Percentiles rank a stretch among this genome's conserved stretches.
These are phyloP conservation scores for Eptesicus fuscus DNA, from an alignment of 2,113 vertebrate genomes.

Conservation along the genomic window DNA sequence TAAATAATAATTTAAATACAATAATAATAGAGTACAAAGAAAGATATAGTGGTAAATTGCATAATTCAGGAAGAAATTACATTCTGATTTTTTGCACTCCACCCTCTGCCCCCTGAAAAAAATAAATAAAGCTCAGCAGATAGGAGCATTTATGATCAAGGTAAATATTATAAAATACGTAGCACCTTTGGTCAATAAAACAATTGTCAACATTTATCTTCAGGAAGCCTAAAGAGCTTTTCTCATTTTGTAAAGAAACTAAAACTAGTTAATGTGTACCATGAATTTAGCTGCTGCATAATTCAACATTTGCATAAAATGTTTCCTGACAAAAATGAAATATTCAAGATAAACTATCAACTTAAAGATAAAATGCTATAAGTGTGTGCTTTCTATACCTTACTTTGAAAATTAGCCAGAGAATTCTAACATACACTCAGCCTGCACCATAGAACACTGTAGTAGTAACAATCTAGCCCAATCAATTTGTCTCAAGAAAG, in stretches of 20 bases:
- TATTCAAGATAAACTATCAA: conserved; percentile 19
- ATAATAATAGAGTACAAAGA: conserved; percentile 61
- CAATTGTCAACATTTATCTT: conserved; percentile 72
- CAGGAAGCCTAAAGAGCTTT: conserved; percentile 72
- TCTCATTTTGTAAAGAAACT: conserved; percentile 73
- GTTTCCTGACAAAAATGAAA: conserved; percentile 34
- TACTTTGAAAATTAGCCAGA: conserved; percentile 27
- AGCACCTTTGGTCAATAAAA: conserved; percentile 81
- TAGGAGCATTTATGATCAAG: conserved; percentile 63
- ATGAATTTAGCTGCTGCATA: conserved; percentile 57
- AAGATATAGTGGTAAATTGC: conserved; percentile 69
- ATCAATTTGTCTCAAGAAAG: neutral
- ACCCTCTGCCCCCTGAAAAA: neutral
- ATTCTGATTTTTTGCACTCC: conserved; percentile 53
- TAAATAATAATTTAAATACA: conserved; percentile 73
- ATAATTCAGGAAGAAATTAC: conserved; percentile 70
- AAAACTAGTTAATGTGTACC: conserved; percentile 62
- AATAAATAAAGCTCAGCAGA: conserved; percentile 48
- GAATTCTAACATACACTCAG: neutral
- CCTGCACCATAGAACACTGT: neutral
- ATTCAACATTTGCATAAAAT: conserved; percentile 80
- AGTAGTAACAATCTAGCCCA: neutral
- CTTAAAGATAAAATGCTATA: conserved; percentile 45
- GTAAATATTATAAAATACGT: conserved; percentile 76
- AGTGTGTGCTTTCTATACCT: neutral